Percentiles rank a stretch among this genome's conserved stretches.
Evolutionary conservation across 2,888 invertebrate genomes (phyloP).

Genomic region (Leptothorax acervorum): DNA sequence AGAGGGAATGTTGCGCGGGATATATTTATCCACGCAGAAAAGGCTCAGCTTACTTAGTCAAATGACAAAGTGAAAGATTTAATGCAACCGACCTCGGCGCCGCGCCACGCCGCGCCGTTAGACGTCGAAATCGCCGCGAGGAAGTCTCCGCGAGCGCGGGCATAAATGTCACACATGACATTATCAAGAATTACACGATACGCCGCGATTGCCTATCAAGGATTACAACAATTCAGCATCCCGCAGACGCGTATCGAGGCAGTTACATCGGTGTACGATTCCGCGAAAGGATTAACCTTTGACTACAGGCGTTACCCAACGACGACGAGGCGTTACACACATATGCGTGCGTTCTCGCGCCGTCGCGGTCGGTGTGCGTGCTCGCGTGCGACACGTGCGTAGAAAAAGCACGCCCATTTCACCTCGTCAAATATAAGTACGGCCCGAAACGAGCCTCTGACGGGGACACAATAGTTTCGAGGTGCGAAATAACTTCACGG

Average conservation of each 20-base stretch:
- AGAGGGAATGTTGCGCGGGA: background rate
- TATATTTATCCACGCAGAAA: background rate
- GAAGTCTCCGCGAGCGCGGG: background rate
- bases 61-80: constrained; percentile 9
- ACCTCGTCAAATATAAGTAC: background rate
- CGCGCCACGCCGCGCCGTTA: background rate
- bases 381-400: background rate
- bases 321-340: background rate
- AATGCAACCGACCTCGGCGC: background rate
- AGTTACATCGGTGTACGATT: constrained; percentile 24
- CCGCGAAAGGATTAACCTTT: constrained; percentile 51
- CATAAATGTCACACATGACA: constrained; percentile 17
- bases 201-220: constrained; percentile 27
- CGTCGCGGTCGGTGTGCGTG: background rate
- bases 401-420: background rate
- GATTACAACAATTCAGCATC: constrained; percentile 44
- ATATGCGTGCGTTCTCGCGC: constrained; percentile 14
- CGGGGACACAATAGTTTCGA: background rate
- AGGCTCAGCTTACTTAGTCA: background rate
- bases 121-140: background rate
- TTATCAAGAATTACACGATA: constrained; percentile 24
- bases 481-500: constrained; percentile 20
- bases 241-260: background rate
- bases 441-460: background rate
- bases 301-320: background rate